These are phyloP conservation scores for Tricholauxania praeusta DNA, from an alignment of 2,888 invertebrate species.

Conservation along the genomic window DNA sequence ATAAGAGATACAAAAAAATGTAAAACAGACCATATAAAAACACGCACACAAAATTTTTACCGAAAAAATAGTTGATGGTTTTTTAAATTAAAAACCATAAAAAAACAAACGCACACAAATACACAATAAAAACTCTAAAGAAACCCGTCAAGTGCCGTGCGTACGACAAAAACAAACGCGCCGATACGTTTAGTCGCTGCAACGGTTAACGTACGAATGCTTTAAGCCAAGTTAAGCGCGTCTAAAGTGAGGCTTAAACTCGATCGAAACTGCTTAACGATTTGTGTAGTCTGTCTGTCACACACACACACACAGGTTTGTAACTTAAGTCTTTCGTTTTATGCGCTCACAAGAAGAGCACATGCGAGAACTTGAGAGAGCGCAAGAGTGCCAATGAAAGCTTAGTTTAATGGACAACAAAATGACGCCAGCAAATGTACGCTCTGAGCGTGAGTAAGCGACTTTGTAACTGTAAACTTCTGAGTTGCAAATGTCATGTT, in stretches of 20 bases:
- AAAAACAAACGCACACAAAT: not conserved
- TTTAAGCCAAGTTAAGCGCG: slow-evolving; percentile 15
- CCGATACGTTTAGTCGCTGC: slow-evolving; percentile 50
- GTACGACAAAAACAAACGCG: slow-evolving; percentile 38
- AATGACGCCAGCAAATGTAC: not conserved
- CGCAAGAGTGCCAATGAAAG: not conserved
- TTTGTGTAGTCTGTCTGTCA: not conserved
- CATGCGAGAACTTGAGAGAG: slow-evolving; percentile 2
- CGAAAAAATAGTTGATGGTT: not conserved
- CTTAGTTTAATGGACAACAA: no score
- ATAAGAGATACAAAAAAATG: not conserved
- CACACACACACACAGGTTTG: slow-evolving; percentile 40
- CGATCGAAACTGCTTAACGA: not conserved
- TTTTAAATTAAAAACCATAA: not conserved
- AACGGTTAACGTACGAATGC: slow-evolving; percentile 55
- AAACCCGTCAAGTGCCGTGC: slow-evolving; percentile 19
- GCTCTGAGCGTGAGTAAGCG: not conserved
- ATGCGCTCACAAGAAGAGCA: no score
- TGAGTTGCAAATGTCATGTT: no score
- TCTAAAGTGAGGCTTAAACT: slow-evolving; percentile 22
- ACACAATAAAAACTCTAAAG: no score
- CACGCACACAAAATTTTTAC: not conserved
- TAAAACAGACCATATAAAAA: not conserved
- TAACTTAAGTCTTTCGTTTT: slow-evolving; percentile 49
- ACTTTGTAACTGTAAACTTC: no score